Evolutionary conservation across 2,113 vertebrate species (phyloP).

Genomic region (Channa argus): DNA sequence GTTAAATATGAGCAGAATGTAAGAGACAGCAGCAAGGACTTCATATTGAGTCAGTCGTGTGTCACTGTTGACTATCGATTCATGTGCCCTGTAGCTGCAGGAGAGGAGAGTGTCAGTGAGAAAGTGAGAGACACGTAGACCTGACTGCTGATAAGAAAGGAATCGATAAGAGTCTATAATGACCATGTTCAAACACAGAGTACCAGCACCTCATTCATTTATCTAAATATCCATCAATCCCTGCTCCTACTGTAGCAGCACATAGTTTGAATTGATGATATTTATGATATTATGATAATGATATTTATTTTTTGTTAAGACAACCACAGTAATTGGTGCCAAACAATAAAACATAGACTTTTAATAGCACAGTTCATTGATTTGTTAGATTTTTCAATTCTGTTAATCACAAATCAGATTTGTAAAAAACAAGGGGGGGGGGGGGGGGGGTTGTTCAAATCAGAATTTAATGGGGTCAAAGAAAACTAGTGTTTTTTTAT

Average conservation of each 20-base stretch:
- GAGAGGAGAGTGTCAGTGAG: slow-evolving; percentile 6
- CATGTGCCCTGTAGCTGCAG: slow-evolving; percentile 34
- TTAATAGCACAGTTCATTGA: no score
- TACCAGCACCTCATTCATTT: not conserved
- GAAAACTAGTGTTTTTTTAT: no score
- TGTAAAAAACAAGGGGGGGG: no score
- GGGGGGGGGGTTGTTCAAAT: no score
- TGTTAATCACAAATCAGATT: no score
- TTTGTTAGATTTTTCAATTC: not conserved
- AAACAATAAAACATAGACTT: no score
- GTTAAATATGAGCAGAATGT: slow-evolving; percentile 34
- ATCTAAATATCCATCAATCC: not conserved
- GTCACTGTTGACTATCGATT: slow-evolving; percentile 48
- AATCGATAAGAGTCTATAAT: slow-evolving; percentile 40
- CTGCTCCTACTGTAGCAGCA: not conserved
- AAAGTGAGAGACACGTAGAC: not conserved
- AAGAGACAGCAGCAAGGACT: slow-evolving; percentile 21
- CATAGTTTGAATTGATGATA: not conserved
- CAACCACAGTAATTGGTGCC: no score
- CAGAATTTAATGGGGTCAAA: no score
- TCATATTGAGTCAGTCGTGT: slow-evolving; percentile 29
- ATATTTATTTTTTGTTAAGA: no score
- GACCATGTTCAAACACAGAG: slow-evolving; percentile 1
- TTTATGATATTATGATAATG: no score
- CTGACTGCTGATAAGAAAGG: slow-evolving; percentile 47